Conservation (phyloP, 2,797 vertebrate species). For the Ceyx erithaca region DNA sequence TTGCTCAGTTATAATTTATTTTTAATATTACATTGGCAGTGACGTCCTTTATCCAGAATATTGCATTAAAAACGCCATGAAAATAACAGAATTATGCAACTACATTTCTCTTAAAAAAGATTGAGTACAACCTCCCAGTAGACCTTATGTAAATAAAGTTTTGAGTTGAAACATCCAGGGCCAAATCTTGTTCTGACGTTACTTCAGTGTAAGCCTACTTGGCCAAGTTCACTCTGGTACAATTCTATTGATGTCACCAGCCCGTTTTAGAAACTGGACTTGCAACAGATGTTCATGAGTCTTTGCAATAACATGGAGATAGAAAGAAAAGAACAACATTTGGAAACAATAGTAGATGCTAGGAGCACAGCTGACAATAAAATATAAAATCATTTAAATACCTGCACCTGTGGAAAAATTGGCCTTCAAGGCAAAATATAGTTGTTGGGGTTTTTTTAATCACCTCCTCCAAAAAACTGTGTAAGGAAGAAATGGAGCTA, state of each 20-base stretch:
- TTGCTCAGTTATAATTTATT: conserved; percentile 3
- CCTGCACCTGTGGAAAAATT: background rate
- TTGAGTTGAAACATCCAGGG: background rate
- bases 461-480: background rate
- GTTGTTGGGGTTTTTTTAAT: background rate
- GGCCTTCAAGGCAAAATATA: background rate
- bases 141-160: conserved; percentile 4
- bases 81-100: background rate
- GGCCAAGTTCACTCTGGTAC: background rate
- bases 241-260: background rate
- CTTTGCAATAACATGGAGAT: background rate
- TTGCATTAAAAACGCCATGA: background rate
- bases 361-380: background rate
- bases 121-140: background rate
- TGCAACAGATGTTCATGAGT: background rate
- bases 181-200: background rate
- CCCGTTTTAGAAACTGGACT: background rate
- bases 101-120: background rate
- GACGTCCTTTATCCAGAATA: background rate
- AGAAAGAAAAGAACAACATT: background rate
- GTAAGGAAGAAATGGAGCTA: background rate
- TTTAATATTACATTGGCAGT: background rate
- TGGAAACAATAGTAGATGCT: background rate
- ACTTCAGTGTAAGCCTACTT: background rate
- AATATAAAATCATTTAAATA: background rate